A percentile compares a stretch with the other conserved stretches of the same genome.
Evolutionary conservation across 2,113 vertebrate genomes (phyloP).

Genomic region (Dipodomys spectabilis): DNA sequence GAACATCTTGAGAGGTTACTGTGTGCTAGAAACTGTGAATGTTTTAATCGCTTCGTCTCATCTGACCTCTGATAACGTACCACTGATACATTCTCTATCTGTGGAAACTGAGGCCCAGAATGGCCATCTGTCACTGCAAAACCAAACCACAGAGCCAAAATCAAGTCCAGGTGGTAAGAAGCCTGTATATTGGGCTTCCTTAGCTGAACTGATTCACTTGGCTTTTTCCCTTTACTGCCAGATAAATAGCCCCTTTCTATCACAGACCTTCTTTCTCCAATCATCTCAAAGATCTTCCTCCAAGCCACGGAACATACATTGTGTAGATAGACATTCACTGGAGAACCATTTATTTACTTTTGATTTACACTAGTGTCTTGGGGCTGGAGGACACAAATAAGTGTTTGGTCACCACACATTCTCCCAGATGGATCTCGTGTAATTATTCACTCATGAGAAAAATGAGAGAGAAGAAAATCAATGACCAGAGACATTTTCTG

Average conservation of each 20-base stretch:
- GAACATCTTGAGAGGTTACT: background rate
- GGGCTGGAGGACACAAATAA: background rate
- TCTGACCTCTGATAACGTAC: background rate
- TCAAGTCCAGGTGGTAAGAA: background rate
- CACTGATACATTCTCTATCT: fast-evolving
- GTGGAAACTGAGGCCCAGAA: background rate
- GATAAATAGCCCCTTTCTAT: background rate
- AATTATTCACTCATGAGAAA: background rate
- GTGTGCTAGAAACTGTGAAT: background rate
- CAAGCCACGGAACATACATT: background rate
- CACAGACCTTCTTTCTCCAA: background rate
- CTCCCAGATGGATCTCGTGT: background rate
- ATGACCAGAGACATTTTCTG: background rate
- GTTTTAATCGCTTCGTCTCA: background rate
- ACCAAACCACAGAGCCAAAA: background rate
- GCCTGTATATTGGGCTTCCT: fast-evolving
- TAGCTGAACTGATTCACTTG: fast-evolving
- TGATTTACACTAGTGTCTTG: too few species aligned
- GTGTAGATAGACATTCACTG: background rate
- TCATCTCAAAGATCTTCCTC: too few species aligned
- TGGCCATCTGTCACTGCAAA: too few species aligned
- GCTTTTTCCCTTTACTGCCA: background rate
- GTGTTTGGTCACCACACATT: background rate
- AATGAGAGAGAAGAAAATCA: background rate
- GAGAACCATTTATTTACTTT: background rate